Percentiles rank a stretch among this genome's conserved stretches.
Conservation (phyloP, 1,140 invertebrate genomes). For the Sipha flava region DNA sequence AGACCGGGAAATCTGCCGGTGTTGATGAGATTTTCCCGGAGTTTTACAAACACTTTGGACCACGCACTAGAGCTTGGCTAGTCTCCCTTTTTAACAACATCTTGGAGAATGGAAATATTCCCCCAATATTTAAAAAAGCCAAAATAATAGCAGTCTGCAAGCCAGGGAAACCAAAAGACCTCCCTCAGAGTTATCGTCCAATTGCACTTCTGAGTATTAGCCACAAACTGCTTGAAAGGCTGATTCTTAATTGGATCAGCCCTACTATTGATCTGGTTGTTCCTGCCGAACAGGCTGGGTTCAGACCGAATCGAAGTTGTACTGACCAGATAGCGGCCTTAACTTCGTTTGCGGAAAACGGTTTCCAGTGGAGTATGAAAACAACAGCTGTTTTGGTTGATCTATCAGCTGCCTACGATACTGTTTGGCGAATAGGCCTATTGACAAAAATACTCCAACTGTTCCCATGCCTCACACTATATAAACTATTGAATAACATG, state of each 20-base stretch:
- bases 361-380: background rate
- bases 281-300: background rate
- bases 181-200: background rate
- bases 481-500: background rate
- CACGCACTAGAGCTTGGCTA: background rate
- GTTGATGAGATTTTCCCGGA: background rate
- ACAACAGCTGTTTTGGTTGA: background rate
- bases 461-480: background rate
- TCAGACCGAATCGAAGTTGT: background rate
- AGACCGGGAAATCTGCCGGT: background rate
- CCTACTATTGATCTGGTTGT: background rate
- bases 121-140: background rate
- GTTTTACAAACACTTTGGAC: background rate
- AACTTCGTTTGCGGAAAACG: background rate
- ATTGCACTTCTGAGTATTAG: background rate
- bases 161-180: background rate
- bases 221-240: background rate
- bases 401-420: background rate
- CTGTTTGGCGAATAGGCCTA: background rate
- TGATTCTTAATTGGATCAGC: background rate
- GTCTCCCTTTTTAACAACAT: background rate
- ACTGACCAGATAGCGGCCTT: background rate
- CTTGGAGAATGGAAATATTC: background rate
- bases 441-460: background rate
- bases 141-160: background rate